Evolutionary conservation across 2,113 vertebrate genomes (phyloP).

Genomic region (Syngnathus scovelli): DNA sequence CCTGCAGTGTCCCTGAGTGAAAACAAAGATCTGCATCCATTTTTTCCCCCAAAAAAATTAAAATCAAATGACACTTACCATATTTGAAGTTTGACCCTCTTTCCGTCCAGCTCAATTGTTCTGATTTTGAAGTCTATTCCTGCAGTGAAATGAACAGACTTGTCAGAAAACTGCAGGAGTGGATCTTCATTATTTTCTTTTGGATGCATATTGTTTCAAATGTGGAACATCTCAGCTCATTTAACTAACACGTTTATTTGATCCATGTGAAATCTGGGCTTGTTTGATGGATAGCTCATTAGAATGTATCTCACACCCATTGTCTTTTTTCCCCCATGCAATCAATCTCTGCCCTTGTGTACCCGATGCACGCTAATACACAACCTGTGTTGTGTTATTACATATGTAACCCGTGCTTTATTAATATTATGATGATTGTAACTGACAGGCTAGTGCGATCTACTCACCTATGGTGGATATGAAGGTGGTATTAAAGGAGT

Average conservation of each 20-base stretch:
- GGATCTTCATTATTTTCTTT: neutral
- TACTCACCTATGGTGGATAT: conserved; percentile 81
- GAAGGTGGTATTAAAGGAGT: conserved; percentile 80
- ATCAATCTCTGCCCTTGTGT: neutral
- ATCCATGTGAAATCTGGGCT: no score
- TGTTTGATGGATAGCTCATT: conserved; percentile 3
- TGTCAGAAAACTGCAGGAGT: neutral
- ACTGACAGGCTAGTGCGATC: neutral
- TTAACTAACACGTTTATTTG: no score
- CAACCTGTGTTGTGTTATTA: neutral
- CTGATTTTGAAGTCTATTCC: conserved; percentile 99
- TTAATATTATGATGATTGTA: neutral
- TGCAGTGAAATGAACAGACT: conserved; percentile 48
- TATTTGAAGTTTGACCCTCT: conserved; percentile 97
- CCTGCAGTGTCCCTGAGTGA: conserved; percentile 86
- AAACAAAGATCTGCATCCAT: conserved; percentile 1
- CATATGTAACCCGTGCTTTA: neutral
- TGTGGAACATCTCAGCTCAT: neutral
- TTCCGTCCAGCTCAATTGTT: conserved; percentile 94
- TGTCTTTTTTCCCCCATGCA: conserved; percentile 29
- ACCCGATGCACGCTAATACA: neutral
- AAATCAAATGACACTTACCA: conserved; percentile 75
- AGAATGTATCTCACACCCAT: conserved; percentile 20
- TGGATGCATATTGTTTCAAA: neutral
- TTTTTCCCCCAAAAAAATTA: no score